Evolutionary conservation across 2,113 vertebrate genomes (phyloP), one percentile per base, ranked within the genome.

Genomic region (Equus przewalskii): DNA sequence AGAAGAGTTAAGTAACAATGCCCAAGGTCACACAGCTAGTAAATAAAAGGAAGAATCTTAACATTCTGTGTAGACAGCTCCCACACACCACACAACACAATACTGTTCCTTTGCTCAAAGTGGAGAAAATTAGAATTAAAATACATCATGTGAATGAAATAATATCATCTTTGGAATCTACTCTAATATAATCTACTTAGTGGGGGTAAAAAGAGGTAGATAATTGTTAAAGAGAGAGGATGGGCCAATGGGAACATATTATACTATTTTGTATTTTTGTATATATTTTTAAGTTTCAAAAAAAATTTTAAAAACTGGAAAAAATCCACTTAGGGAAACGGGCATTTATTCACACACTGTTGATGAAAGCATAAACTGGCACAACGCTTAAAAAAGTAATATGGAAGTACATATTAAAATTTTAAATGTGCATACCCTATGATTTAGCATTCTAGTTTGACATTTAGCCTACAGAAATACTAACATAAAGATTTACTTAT

Each of bases 381-480:
- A 93, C 3, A 85, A 62, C 6, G 14, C 46, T 90, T 41, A 76
- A 64, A 80, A 86, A 97, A 58, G 14, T 54, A 95, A 83, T 13
- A 73, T 5, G 15, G n/a, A 93, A 95, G 10, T 73, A 62, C 21
- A 49, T 12, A 84, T 19, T 86, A 86, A 69, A 78, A 70, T 28
- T 94, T 36, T 62, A 97, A 83, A 88, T 92, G 62, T 67, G 7
- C 30, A 36, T n/a, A 83, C 10, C 21, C 67, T 76, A 82, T 88
- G 49, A 85, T 33, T 96, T 28, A 76, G 30, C 28, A 97, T 75
- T n/a, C 16, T 58, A 56, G 21, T 89, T 70, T 85, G 22, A 92
- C 83, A 87, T 90, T 84, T 58, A 96, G 33, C n/a, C 44, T 76
- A 58, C 0, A 88, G 30, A 92, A 87, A 87, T 64, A 94, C 60